A percentile compares a stretch with the other conserved stretches of the same genome.
Conservation (phyloP, 2,888 invertebrate genomes). For the Drymonia ruficornis region DNA sequence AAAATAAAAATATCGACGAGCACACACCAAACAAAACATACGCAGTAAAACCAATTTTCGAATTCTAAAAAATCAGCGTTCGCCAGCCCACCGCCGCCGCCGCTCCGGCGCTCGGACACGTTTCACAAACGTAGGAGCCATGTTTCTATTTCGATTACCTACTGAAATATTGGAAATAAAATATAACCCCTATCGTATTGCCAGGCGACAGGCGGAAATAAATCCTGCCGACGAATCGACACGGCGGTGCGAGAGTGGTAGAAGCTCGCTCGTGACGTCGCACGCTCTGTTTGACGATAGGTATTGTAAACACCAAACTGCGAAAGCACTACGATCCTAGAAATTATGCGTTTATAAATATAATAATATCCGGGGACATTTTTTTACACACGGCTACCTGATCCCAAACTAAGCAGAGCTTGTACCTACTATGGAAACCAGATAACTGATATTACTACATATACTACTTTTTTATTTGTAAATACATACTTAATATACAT, state of each 20-base stretch:
- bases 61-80: slow-evolving; percentile 28
- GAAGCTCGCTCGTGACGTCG: slow-evolving; percentile 18
- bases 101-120: slow-evolving; percentile 36
- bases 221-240: slow-evolving; percentile 63
- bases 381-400: no score
- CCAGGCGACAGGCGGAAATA: slow-evolving; percentile 80
- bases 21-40: slow-evolving; percentile 9
- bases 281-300: slow-evolving; percentile 3
- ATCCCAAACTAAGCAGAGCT: no score
- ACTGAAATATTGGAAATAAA: slow-evolving; percentile 70
- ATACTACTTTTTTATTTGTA: no score
- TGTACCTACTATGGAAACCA: no score
- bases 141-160: slow-evolving; percentile 68
- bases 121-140: slow-evolving; percentile 49
- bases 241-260: slow-evolving; percentile 36
- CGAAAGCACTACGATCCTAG: background rate
- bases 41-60: slow-evolving; percentile 19
- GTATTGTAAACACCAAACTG: no score
- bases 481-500: no score
- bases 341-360: background rate
- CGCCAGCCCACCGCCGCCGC: slow-evolving; percentile 23
- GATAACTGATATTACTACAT: no score
- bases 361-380: no score
- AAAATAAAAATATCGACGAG: background rate
- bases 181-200: slow-evolving; percentile 76